Percentiles rank a stretch among this genome's conserved stretches.
phyloP scores from a whole-genome alignment of 2,113 vertebrate genomes.

The Chauna torquata region DNA sequence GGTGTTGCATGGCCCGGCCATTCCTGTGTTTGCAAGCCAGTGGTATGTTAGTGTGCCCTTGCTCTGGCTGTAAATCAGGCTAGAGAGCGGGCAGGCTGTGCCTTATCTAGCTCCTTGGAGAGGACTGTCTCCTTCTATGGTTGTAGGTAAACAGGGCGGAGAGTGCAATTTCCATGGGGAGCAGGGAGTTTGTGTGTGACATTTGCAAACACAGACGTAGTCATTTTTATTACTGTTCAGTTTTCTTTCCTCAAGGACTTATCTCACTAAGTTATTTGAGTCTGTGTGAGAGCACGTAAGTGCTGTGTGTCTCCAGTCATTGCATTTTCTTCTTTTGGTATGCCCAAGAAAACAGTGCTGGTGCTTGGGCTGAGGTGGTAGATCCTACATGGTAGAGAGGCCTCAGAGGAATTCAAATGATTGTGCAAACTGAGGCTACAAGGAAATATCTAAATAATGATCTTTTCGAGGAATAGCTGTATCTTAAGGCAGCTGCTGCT shows the following conservation, averaged over 20 bases:
- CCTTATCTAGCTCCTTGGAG: background rate
- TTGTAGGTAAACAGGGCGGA: background rate
- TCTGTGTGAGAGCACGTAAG: background rate
- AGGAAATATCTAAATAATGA: background rate
- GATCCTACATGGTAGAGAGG: background rate
- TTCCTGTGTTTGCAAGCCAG: background rate
- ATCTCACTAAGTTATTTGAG: background rate
- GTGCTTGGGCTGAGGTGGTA: background rate
- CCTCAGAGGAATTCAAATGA: background rate
- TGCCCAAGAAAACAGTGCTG: background rate
- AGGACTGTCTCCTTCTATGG: background rate
- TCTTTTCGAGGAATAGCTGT: background rate
- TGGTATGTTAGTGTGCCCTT: background rate
- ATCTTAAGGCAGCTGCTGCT: background rate
- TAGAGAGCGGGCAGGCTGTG: background rate
- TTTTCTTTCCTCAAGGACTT: background rate
- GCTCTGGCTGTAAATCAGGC: background rate
- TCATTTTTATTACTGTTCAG: background rate
- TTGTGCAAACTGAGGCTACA: background rate
- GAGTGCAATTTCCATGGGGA: background rate
- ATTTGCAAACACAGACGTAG: background rate
- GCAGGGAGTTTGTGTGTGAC: background rate
- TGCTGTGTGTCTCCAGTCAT: background rate
- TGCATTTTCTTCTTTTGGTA: background rate
- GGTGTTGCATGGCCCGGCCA: background rate